These are phyloP conservation scores for Aplodontia rufa DNA, from an alignment of 2,113 vertebrate species.

Conservation along the genomic window DNA sequence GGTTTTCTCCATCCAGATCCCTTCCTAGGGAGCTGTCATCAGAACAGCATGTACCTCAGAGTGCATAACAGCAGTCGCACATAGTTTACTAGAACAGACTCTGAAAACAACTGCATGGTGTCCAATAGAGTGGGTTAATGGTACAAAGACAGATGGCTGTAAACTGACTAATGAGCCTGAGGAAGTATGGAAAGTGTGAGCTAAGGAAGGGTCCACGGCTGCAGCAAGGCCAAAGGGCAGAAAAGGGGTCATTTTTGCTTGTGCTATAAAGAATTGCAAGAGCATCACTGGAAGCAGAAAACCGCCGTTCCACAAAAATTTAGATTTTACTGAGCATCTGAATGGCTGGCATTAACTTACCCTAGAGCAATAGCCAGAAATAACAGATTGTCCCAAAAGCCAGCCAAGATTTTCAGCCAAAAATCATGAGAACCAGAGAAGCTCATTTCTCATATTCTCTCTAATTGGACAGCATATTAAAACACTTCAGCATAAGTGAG, in stretches of 20 bases:
- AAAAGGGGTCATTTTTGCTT: conserved; percentile 24
- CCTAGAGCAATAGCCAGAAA: conserved; percentile 55
- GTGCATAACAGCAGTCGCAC: background rate
- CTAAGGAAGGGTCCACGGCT: background rate
- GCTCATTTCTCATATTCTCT: conserved; percentile 39
- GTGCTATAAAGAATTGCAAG: conserved; percentile 47
- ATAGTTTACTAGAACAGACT: conserved; percentile 18
- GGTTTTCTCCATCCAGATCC: background rate
- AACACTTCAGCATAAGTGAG: conserved; percentile 49
- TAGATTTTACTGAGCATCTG: background rate
- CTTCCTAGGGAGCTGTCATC: background rate
- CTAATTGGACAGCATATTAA: conserved; percentile 50
- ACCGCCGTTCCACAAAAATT: conserved; percentile 13
- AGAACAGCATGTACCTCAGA: background rate
- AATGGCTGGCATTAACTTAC: conserved; percentile 45
- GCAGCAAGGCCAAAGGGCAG: background rate
- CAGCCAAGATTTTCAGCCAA: conserved; percentile 70
- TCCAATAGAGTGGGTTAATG: conserved; percentile 1
- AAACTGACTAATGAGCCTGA: conserved; percentile 17
- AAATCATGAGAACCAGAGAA: conserved; percentile 48
- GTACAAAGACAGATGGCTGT: conserved; percentile 55
- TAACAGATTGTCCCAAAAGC: conserved; percentile 63
- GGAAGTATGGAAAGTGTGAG: background rate
- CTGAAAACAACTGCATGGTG: conserved; percentile 11
- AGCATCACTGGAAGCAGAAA: conserved; percentile 43